These are phyloP conservation scores for Tetraodon nigroviridis DNA, from an alignment of 2,113 vertebrate genomes.

Conservation along the genomic window DNA sequence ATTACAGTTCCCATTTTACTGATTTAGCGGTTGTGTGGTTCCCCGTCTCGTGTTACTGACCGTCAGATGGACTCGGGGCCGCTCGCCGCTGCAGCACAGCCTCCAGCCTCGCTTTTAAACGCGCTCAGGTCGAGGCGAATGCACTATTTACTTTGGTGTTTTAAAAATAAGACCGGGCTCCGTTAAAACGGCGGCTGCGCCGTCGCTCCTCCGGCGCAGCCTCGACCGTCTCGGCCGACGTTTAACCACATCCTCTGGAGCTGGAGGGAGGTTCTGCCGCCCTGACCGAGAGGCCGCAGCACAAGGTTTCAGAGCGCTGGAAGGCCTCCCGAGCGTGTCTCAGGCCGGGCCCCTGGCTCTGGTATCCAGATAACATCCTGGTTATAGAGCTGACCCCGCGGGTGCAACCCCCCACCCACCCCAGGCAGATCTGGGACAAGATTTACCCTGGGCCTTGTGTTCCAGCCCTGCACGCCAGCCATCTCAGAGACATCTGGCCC, in stretches of 20 bases:
- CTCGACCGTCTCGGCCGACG: constrained; percentile 22
- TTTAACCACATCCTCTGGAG: constrained; percentile 58
- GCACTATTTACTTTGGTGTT: constrained; percentile 23
- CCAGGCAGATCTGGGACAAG: constrained; percentile 27
- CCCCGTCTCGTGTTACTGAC: constrained; percentile 69
- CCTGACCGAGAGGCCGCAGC: constrained; percentile 46
- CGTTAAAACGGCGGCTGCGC: constrained; percentile 23
- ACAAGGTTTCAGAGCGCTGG: constrained; percentile 29
- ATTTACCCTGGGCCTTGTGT: constrained; percentile 34
- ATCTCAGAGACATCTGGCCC: constrained; percentile 35
- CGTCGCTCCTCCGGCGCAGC: constrained; percentile 21
- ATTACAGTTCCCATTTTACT: constrained; percentile 74
- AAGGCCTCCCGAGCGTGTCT: constrained; percentile 47
- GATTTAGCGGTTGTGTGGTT: constrained; percentile 72
- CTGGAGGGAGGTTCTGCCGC: constrained; percentile 54
- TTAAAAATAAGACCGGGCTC: constrained; percentile 15
- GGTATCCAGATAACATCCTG: constrained; percentile 38
- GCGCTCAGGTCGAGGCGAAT: constrained; percentile 33
- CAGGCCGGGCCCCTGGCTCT: background rate
- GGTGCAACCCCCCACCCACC: constrained; percentile 33
- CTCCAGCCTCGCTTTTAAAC: constrained; percentile 34
- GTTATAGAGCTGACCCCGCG: constrained; percentile 48
- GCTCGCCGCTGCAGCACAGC: constrained; percentile 45
- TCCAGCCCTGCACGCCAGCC: constrained; percentile 10
- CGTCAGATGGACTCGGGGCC: constrained; percentile 63